These are phyloP conservation scores for Heterodera carotae DNA, from an alignment of 1,140 invertebrate species.

Conservation along the genomic window DNA sequence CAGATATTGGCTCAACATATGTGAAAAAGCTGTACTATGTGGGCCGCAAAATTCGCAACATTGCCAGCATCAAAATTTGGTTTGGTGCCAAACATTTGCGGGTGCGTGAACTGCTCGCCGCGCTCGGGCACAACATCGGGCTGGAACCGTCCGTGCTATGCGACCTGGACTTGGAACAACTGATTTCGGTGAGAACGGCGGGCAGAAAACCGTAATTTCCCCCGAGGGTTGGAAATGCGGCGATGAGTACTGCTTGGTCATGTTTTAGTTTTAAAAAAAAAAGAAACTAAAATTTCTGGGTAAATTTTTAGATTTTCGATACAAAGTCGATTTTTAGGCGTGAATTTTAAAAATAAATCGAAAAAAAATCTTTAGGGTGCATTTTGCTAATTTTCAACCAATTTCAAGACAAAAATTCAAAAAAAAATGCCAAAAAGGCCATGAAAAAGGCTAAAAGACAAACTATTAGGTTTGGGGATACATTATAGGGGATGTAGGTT, in stretches of 20 bases:
- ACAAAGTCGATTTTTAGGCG: too few species aligned
- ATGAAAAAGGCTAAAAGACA: neutral
- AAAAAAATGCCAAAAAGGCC: neutral
- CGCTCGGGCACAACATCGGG: constrained; percentile 61
- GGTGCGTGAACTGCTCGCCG: constrained; percentile 54
- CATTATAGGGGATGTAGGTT: neutral
- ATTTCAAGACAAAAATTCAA: too few species aligned
- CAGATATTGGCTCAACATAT: constrained; percentile 60
- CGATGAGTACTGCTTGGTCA: too few species aligned
- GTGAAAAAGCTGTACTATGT: constrained; percentile 58
- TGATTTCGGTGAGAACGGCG: constrained; percentile 42
- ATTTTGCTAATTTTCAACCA: too few species aligned
- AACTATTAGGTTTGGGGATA: neutral
- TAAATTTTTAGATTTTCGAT: too few species aligned
- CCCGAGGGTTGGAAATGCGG: too few species aligned
- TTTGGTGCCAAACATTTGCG: constrained; percentile 58
- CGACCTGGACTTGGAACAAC: constrained; percentile 57
- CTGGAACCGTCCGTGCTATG: constrained; percentile 52
- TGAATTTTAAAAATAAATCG: too few species aligned
- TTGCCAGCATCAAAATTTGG: constrained; percentile 61
- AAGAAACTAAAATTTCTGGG: too few species aligned
- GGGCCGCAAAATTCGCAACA: constrained; percentile 56
- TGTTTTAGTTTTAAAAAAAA: too few species aligned
- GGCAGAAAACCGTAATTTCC: too few species aligned
- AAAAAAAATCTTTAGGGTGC: too few species aligned